Evolutionary conservation across 2,113 vertebrate species (phyloP).

Genomic region (Camelus bactrianus): DNA sequence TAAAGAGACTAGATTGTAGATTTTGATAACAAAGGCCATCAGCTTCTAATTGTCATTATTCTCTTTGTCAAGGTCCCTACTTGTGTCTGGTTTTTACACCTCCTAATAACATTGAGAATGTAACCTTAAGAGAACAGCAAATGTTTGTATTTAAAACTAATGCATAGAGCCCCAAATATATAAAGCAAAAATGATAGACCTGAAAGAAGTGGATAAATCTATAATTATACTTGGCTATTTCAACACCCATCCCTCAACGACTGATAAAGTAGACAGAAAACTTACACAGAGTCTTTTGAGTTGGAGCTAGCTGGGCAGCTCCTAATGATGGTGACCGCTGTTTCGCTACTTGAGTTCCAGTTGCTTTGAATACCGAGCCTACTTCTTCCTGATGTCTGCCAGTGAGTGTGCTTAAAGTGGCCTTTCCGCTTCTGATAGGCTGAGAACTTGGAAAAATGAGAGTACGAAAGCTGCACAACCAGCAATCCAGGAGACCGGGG

Average conservation of each 20-base stretch:
- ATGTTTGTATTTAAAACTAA: background rate
- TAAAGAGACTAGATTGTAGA: background rate
- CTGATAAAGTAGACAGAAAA: background rate
- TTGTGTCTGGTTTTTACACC: background rate
- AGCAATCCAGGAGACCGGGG: background rate
- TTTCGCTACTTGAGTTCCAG: background rate
- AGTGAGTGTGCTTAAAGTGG: conserved; percentile 11
- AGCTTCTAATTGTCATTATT: background rate
- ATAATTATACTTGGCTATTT: background rate
- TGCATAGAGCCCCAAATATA: background rate
- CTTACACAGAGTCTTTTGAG: background rate
- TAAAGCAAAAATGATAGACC: background rate
- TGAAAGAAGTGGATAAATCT: background rate
- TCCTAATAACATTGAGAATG: background rate
- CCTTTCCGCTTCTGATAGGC: background rate
- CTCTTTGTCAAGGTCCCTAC: background rate
- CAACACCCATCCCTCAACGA: background rate
- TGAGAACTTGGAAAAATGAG: conserved; percentile 48
- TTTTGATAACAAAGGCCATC: background rate
- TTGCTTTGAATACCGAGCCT: background rate
- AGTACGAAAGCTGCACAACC: conserved; percentile 24
- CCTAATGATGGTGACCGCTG: background rate
- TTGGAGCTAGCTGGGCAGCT: background rate
- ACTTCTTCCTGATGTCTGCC: background rate
- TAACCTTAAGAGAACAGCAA: background rate